Percentiles rank a stretch among this genome's conserved stretches.
phyloP scores from a whole-genome alignment of 2,797 vertebrate species.

The Spea hammondii region DNA sequence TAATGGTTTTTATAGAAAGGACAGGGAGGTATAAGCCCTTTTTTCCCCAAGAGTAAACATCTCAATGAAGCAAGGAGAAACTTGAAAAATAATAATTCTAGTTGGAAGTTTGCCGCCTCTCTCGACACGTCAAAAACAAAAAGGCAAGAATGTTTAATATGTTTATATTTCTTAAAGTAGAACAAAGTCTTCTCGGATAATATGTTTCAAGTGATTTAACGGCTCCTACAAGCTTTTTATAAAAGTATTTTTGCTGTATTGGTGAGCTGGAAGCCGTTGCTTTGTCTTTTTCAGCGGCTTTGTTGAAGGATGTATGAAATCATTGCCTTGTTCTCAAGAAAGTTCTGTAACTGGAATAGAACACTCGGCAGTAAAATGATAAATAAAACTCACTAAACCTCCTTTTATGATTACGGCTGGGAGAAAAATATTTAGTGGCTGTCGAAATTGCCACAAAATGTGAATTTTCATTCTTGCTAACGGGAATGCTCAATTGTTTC shows the following conservation, averaged over 20 bases:
- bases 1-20: background rate
- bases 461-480: conserved; percentile 24
- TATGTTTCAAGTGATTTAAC: conserved; percentile 1
- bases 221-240: conserved; percentile 3
- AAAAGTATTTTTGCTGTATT: conserved; percentile 24
- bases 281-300: background rate
- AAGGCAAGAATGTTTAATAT: background rate
- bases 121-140: too few relatives aligned
- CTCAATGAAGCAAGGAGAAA: background rate
- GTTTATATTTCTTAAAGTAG: conserved; percentile 8
- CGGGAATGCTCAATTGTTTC: conserved; percentile 35
- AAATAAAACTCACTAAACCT: conserved; percentile 37
- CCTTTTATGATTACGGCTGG: conserved; percentile 43
- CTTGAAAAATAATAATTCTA: too few relatives aligned
- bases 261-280: conserved; percentile 11
- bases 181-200: background rate
- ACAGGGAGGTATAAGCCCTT: background rate
- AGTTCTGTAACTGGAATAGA: conserved; percentile 27
- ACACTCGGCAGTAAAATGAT: conserved; percentile 15
- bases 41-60: background rate
- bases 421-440: conserved; percentile 41
- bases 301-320: conserved; percentile 42
- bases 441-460: conserved; percentile 34
- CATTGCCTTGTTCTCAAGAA: conserved; percentile 26
- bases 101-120: background rate